Percentiles rank a stretch among this genome's conserved stretches.
Evolutionary conservation across 2,113 vertebrate species (phyloP).

Genomic region (Ptilorrhoa leucosticta): DNA sequence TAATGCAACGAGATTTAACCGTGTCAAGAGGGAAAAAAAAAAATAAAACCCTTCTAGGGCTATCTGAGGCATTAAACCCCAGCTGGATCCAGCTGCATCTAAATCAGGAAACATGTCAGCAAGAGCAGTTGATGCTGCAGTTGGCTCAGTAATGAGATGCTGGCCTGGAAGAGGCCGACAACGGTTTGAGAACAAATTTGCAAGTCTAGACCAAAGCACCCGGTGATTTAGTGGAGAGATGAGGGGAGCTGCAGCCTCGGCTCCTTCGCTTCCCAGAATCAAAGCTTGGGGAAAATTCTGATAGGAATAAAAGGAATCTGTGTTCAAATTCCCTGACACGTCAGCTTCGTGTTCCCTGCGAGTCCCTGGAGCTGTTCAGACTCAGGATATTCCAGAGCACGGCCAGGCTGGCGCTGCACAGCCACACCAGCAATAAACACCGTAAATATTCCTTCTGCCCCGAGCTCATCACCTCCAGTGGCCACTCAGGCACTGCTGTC

Average conservation of each 20-base stretch:
- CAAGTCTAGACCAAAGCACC: slow-evolving; percentile 25
- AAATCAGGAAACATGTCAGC: slow-evolving; percentile 39
- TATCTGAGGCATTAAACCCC: background rate
- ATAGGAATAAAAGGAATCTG: background rate
- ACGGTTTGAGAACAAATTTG: background rate
- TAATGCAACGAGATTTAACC: slow-evolving; percentile 29
- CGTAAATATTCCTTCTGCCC: background rate
- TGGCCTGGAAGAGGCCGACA: background rate
- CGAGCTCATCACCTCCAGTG: background rate
- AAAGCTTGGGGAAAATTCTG: background rate
- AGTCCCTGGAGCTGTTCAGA: background rate
- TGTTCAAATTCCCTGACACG: background rate
- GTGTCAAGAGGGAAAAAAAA: background rate
- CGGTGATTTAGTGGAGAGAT: background rate
- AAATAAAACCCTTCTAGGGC: background rate
- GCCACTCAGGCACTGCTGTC: background rate
- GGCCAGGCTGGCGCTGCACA: background rate
- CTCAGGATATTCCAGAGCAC: background rate
- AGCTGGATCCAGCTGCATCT: slow-evolving; percentile 29
- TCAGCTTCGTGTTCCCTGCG: accelerated
- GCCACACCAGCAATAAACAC: background rate
- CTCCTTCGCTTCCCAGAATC: background rate
- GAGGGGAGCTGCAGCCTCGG: background rate
- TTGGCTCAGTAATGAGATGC: slow-evolving; percentile 40
- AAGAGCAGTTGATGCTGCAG: background rate